phyloP scores from a whole-genome alignment of 2,797 vertebrate genomes.

The Falco naumanni region DNA sequence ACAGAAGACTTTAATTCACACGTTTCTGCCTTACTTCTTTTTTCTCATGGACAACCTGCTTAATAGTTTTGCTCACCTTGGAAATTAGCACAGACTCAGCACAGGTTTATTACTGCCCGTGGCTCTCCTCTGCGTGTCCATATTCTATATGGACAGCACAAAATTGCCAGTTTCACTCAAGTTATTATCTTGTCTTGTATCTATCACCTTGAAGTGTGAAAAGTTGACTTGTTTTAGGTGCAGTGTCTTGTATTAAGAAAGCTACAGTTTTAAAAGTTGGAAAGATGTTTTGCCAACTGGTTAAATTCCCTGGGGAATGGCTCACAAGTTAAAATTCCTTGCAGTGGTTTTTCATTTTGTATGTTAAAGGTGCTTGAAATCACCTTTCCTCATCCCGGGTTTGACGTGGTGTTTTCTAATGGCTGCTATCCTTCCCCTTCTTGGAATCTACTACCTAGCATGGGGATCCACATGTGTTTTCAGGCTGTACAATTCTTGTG shows the following conservation, averaged over 20 bases:
- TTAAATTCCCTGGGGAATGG: not conserved
- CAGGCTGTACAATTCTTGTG: not conserved
- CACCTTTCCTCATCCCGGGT: not conserved
- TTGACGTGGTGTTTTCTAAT: not conserved
- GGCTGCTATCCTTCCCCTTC: not conserved
- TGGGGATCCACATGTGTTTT: not conserved
- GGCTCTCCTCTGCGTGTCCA: not conserved
- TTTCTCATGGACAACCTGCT: not conserved
- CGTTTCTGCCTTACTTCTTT: not conserved
- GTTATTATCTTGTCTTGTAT: not conserved
- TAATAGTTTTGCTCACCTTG: not conserved
- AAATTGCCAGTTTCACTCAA: not conserved
- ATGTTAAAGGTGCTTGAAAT: constrained; percentile 1
- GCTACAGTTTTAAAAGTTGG: not conserved
- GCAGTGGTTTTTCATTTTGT: not conserved
- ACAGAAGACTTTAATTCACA: not conserved
- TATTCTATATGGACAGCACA: not conserved
- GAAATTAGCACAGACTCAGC: not conserved
- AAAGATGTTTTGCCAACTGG: not conserved
- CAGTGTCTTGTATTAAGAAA: not conserved
- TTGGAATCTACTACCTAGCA: not conserved
- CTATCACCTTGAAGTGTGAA: not conserved
- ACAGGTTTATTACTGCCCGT: not conserved
- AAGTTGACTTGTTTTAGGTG: not conserved
- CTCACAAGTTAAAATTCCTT: not conserved